Evolutionary conservation across 30 jellyfish, hydroid and myxozoan species (phyloP).

Genomic region (Aurelia sp.): DNA sequence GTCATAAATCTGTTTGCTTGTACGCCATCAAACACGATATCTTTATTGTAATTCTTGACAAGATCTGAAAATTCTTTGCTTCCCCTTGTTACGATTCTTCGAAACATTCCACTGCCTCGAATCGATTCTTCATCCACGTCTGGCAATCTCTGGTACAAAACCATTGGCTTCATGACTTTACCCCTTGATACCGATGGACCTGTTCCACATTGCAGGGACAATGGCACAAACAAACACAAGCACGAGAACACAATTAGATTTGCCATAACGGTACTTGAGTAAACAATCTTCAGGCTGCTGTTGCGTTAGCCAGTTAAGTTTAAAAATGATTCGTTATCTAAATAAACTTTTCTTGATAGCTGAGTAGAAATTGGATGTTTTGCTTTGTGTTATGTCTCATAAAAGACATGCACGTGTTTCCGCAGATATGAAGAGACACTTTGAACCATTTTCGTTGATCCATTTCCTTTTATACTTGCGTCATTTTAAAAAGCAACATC

Average conservation of each 20-base stretch:
- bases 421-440: neutral
- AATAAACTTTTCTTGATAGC: too few species aligned
- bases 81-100: constrained; percentile 46
- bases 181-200: constrained; percentile 46
- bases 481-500: constrained; percentile 8
- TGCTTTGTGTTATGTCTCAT: too few species aligned
- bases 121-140: constrained; percentile 69
- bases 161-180: constrained; percentile 59
- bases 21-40: constrained; percentile 55
- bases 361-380: too few species aligned
- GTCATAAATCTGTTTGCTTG: constrained; percentile 57
- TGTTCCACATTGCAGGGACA: constrained; percentile 54
- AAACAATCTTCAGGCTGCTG: too few species aligned
- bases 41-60: constrained; percentile 50
- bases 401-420: neutral
- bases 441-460: constrained; percentile 5
- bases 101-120: constrained; percentile 72
- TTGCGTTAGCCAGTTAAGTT: too few species aligned
- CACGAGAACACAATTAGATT: neutral
- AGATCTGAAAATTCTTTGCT: constrained; percentile 43
- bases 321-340: too few species aligned
- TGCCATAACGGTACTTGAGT: too few species aligned
- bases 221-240: neutral
- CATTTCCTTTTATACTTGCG: constrained; percentile 10
- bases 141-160: constrained; percentile 54